Evolutionary conservation across 2,888 invertebrate genomes (phyloP).

Genomic region (Mesochorus sp.): DNA sequence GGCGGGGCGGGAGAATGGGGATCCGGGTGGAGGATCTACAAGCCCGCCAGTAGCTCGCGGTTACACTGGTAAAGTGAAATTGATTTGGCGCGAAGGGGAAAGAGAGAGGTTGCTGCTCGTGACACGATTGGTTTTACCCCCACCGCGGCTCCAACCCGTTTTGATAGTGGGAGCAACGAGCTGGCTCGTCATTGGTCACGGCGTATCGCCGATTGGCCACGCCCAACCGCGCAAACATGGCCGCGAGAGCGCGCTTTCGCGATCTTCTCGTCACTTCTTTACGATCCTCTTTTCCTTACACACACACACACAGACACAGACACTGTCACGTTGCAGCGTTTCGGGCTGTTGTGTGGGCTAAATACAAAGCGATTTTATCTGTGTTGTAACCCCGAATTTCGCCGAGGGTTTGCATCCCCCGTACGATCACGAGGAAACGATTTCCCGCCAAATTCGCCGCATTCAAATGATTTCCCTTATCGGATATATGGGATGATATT

Average conservation of each 20-base stretch:
- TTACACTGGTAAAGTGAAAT: conserved; percentile 50
- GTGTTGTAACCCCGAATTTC: neutral
- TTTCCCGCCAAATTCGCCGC: too few relatives aligned
- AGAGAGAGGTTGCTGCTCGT: conserved; percentile 30
- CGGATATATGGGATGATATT: too few relatives aligned
- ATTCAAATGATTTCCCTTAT: too few relatives aligned
- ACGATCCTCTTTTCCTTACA: conserved; percentile 58
- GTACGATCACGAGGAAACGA: neutral
- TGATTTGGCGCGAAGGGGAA: conserved; percentile 46
- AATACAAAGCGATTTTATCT: conserved; percentile 10
- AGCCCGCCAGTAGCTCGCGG: conserved; percentile 37
- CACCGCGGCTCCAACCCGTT: conserved; percentile 15
- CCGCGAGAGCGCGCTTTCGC: conserved; percentile 71
- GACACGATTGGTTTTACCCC: conserved; percentile 46
- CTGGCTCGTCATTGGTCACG: conserved; percentile 76
- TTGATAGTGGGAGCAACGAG: conserved; percentile 68
- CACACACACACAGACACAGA: neutral
- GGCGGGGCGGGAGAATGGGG: conserved; percentile 41
- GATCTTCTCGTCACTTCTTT: conserved; percentile 70
- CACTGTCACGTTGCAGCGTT: neutral
- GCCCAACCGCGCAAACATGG: conserved; percentile 82
- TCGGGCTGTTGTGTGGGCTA: conserved; percentile 11
- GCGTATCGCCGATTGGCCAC: conserved; percentile 74
- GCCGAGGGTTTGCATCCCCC: conserved; percentile 3
- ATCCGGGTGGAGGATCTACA: conserved; percentile 45